Evolutionary conservation across 2,888 invertebrate species (phyloP).

Genomic region (Pachymerium ferrugineum): DNA sequence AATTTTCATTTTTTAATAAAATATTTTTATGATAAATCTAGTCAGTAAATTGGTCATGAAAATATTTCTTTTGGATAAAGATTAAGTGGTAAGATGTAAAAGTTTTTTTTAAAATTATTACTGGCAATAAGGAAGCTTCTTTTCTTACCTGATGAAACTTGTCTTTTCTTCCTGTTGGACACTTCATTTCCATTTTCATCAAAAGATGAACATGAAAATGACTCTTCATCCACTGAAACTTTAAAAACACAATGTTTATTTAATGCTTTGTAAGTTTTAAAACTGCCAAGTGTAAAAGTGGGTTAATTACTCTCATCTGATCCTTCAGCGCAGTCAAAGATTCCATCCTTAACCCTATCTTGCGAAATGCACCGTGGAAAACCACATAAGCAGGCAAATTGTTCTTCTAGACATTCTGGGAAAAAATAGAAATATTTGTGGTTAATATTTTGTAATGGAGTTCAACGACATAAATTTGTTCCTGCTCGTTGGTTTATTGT

Average conservation of each 20-base stretch:
- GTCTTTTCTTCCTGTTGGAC: slow-evolving; percentile 9
- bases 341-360: slow-evolving; percentile 46
- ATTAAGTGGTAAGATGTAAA: neutral
- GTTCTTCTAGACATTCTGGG: slow-evolving; percentile 47
- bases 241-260: neutral
- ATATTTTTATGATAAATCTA: neutral
- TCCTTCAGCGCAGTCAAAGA: slow-evolving; percentile 49
- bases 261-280: neutral
- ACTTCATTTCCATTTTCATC: neutral
- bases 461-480: no score
- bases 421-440: no score
- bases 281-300: neutral
- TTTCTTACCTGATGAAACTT: slow-evolving; percentile 11
- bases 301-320: slow-evolving; percentile 47
- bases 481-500: no score
- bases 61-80: neutral
- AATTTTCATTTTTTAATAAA: neutral
- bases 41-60: neutral
- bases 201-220: neutral
- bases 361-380: slow-evolving; percentile 47
- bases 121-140: neutral
- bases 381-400: slow-evolving; percentile 50
- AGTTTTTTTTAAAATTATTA: neutral
- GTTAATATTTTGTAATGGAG: no score
- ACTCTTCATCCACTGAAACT: neutral